Conservation (phyloP, 2,888 invertebrate species). For the Zhuqinia jingwanae region DNA sequence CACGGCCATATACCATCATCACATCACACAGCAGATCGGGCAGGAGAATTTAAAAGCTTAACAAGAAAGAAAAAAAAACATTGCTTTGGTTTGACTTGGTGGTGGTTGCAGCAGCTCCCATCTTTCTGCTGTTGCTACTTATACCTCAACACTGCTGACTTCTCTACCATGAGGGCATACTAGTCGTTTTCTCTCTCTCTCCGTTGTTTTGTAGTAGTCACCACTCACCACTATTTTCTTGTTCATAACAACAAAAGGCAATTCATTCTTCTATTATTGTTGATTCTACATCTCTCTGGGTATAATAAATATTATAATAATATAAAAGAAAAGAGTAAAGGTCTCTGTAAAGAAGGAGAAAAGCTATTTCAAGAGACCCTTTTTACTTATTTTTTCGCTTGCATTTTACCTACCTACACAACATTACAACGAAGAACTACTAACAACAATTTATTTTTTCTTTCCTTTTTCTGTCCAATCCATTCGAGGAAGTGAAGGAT, state of each 20-base stretch:
- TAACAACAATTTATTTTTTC: conserved; percentile 30
- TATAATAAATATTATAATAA: neutral
- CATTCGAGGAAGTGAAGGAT: neutral
- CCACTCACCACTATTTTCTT: conserved; percentile 36
- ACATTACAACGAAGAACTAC: neutral
- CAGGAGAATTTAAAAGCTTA: conserved; percentile 9
- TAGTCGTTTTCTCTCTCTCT: neutral
- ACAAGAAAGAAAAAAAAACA: neutral
- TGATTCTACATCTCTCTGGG: neutral
- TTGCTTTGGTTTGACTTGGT: neutral
- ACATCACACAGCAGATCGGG: neutral
- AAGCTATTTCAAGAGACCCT: neutral
- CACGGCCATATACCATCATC: neutral
- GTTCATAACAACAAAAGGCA: conserved; percentile 29
- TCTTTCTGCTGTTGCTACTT: neutral
- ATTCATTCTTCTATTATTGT: conserved; percentile 6
- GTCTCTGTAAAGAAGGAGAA: neutral
- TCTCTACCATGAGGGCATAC: neutral
- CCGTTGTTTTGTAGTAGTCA: conserved; percentile 27
- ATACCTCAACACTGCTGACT: too few relatives aligned
- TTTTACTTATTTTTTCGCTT: neutral
- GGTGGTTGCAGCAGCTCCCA: too few relatives aligned
- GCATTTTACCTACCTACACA: neutral
- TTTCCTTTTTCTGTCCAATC: conserved; percentile 4
- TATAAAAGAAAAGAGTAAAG: conserved; percentile 2